These are phyloP conservation scores for Meloidogyne exigua DNA, from an alignment of 1,140 invertebrate genomes.

Conservation along the genomic window DNA sequence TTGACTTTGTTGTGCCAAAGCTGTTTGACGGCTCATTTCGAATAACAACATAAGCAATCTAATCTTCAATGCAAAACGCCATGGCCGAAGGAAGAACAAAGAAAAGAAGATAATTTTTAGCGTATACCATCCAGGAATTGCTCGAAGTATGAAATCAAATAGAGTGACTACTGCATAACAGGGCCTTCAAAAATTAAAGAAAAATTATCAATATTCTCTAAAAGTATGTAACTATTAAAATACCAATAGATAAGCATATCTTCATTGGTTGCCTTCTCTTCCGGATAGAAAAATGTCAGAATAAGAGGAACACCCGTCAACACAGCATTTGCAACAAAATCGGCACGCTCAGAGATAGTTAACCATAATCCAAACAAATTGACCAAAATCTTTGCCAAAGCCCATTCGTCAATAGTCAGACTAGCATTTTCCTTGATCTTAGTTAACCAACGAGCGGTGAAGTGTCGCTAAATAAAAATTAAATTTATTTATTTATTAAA, in stretches of 20 bases:
- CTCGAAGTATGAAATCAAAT: background rate
- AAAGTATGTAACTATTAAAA: background rate
- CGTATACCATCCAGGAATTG: background rate
- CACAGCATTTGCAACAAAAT: background rate
- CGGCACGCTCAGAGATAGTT: background rate
- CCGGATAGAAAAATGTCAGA: conserved; percentile 2
- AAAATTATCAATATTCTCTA: background rate
- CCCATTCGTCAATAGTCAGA: background rate
- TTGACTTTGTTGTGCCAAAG: conserved; percentile 4
- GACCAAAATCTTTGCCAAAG: conserved; percentile 4
- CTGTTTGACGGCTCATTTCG: background rate
- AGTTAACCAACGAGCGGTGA: conserved; percentile 4
- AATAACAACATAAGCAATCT: conserved; percentile 2
- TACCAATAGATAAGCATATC: conserved; percentile 1
- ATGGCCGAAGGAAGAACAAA: background rate
- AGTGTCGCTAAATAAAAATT: background rate
- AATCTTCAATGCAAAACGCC: background rate
- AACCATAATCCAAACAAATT: background rate
- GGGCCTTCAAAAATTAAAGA: background rate
- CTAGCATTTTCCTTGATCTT: background rate
- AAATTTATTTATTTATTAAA: background rate
- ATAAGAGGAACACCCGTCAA: background rate
- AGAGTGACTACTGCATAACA: background rate
- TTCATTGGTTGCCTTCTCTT: conserved; percentile 2
- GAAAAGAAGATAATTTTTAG: background rate